phyloP scores from a whole-genome alignment of 2,797 vertebrate species.

The Poeciliopsis presidionis region DNA sequence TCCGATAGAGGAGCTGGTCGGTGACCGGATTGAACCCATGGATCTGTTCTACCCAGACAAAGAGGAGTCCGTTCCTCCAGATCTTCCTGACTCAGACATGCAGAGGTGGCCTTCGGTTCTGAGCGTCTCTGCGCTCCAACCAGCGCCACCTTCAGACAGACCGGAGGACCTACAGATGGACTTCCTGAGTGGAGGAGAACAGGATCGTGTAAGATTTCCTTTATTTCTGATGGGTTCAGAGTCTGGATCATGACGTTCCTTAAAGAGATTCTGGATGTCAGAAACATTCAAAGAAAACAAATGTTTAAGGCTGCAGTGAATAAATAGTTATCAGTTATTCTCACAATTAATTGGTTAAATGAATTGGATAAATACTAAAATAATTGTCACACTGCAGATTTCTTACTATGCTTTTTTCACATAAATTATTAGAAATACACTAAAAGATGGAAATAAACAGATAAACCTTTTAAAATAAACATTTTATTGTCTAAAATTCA shows the following conservation, averaged over 20 bases:
- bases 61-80: conserved; percentile 59
- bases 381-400: no score
- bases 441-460: no score
- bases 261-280: background rate
- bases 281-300: no score
- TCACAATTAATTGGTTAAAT: no score
- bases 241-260: background rate
- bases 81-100: conserved; percentile 56
- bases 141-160: conserved; percentile 69
- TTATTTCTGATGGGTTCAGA: background rate
- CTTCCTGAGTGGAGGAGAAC: conserved; percentile 9
- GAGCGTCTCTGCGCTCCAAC: conserved; percentile 77
- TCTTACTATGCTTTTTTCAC: no score
- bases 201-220: conserved; percentile 27
- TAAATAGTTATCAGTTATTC: no score
- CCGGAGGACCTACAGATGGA: conserved; percentile 39
- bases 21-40: conserved; percentile 63
- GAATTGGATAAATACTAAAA: no score
- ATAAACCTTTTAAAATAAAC: no score
- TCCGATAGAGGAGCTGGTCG: conserved; percentile 38
- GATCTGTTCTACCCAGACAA: conserved; percentile 72
- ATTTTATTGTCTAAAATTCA: no score
- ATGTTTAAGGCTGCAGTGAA: no score
- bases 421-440: no score
- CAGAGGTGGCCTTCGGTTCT: conserved; percentile 71